These are phyloP conservation scores for Lagria hirta DNA, from an alignment of 2,888 invertebrate genomes.

Conservation along the genomic window DNA sequence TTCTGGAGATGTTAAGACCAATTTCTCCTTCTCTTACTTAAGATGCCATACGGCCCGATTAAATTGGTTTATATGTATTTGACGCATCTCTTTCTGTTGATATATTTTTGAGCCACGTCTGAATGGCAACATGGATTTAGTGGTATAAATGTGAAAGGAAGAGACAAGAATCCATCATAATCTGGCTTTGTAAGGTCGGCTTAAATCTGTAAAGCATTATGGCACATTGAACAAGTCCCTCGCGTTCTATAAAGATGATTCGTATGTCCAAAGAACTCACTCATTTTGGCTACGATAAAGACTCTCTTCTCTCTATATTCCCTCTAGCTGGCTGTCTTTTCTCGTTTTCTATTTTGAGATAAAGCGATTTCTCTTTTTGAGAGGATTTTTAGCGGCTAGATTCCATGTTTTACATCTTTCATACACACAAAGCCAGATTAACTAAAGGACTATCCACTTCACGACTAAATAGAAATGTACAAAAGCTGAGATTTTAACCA, in stretches of 20 bases:
- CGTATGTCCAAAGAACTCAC: constrained; percentile 29
- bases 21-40: too few species aligned
- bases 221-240: constrained; percentile 33
- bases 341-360: constrained; percentile 16
- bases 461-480: constrained; percentile 20
- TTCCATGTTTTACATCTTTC: constrained; percentile 21
- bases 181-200: constrained; percentile 30
- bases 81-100: too few species aligned
- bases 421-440: constrained; percentile 19
- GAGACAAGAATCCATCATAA: constrained; percentile 30
- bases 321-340: too few species aligned
- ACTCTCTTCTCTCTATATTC: neutral
- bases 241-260: constrained; percentile 34
- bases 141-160: too few species aligned
- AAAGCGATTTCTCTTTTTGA: constrained; percentile 21
- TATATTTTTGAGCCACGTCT: too few species aligned
- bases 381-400: constrained; percentile 12
- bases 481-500: too few species aligned
- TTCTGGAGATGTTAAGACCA: too few species aligned
- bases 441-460: constrained; percentile 22
- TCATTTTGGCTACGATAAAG: constrained; percentile 17
- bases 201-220: constrained; percentile 33
- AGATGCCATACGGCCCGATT: too few species aligned
- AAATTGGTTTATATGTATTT: too few species aligned
- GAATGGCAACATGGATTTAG: too few species aligned